Percentiles rank a stretch among this genome's conserved stretches.
Evolutionary conservation across 1,140 invertebrate genomes (phyloP).

Genomic region (Drosophila burlai): DNA sequence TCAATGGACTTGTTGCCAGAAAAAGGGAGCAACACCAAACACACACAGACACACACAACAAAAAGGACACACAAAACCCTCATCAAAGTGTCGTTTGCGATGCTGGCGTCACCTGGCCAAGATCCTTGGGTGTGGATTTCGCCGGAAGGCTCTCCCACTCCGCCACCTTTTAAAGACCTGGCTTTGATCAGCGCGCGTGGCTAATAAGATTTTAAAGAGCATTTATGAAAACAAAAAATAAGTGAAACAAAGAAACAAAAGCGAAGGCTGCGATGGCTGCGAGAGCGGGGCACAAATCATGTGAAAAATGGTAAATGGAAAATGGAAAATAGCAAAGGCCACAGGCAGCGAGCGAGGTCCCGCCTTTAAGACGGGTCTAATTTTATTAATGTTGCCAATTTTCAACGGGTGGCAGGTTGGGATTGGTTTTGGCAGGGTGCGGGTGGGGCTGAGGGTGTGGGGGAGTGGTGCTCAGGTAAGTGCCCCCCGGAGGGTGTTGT

Average conservation of each 20-base stretch:
- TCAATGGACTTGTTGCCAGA: slow-evolving; percentile 12
- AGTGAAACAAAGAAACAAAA: background rate
- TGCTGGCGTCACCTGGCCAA: slow-evolving; percentile 31
- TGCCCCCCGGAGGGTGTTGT: slow-evolving; percentile 9
- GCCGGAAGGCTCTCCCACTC: background rate
- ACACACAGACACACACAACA: background rate
- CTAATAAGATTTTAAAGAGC: slow-evolving; percentile 74
- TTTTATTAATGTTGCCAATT: slow-evolving; percentile 83
- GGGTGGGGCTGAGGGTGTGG: background rate
- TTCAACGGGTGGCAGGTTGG: slow-evolving; percentile 56
- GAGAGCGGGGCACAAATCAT: slow-evolving; percentile 23
- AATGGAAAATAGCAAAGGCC: slow-evolving; percentile 11
- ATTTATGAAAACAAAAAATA: slow-evolving; percentile 34
- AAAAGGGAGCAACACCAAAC: slow-evolving; percentile 2
- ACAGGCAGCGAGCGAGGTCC: background rate
- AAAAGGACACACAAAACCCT: slow-evolving; percentile 22
- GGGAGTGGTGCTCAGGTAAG: slow-evolving; percentile 18
- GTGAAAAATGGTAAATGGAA: slow-evolving; percentile 60
- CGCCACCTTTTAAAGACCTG: slow-evolving; percentile 9
- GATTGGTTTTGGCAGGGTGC: background rate
- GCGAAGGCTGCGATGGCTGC: slow-evolving; percentile 13
- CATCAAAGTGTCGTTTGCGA: slow-evolving; percentile 50
- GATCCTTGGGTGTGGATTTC: slow-evolving; percentile 10
- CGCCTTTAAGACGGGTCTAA: slow-evolving; percentile 46
- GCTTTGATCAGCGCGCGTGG: slow-evolving; percentile 62